phyloP scores from a whole-genome alignment of 2,888 invertebrate species.

The Elysia crispata region DNA sequence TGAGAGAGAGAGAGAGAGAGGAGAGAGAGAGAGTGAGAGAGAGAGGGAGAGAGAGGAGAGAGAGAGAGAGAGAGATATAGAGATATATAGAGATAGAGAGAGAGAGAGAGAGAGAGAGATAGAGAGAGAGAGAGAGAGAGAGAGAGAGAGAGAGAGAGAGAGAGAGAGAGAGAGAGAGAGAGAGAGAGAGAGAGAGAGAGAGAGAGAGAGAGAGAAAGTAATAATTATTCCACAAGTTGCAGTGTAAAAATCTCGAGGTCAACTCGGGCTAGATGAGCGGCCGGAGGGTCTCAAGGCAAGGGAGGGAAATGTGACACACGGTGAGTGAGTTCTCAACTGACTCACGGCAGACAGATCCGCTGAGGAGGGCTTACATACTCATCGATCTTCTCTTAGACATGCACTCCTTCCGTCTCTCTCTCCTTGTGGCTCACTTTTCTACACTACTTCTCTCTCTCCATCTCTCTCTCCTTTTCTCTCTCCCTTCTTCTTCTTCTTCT shows the following conservation, averaged over 20 bases:
- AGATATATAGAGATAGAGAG: neutral
- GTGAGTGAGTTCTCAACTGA: no score
- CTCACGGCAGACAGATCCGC: no score
- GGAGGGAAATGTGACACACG: no score
- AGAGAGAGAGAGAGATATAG: neutral
- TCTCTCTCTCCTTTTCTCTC: conserved; percentile 17
- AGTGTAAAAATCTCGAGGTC: no score
- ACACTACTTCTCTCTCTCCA: neutral
- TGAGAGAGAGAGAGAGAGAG: neutral
- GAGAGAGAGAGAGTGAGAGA: neutral
- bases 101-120: neutral
- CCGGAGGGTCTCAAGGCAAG: no score
- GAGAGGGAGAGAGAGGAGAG: neutral
- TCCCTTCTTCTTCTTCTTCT: neutral
- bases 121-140: neutral
- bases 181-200: neutral
- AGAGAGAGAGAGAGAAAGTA: neutral
- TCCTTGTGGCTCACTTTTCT: neutral
- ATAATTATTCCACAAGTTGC: neutral
- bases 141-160: neutral
- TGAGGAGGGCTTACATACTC: no score
- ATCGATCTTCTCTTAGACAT: no score
- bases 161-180: neutral
- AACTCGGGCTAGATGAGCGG: no score
- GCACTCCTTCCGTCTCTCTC: neutral